A percentile compares a stretch with the other conserved stretches of the same genome.
phyloP scores from a whole-genome alignment of 2,113 vertebrate genomes.

The Thalassoma bifasciatum region DNA sequence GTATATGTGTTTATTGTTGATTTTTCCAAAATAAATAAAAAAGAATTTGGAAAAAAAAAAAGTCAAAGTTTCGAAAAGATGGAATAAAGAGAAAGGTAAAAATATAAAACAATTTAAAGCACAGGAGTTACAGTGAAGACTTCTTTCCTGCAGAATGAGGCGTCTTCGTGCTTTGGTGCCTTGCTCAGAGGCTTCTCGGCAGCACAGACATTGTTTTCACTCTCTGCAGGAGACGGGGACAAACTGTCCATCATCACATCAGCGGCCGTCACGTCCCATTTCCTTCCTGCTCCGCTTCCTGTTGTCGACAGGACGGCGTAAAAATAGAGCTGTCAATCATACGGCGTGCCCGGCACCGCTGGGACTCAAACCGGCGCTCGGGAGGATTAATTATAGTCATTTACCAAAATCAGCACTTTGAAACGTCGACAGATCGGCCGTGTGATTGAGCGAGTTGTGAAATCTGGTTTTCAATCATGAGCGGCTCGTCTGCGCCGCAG shows the following conservation, averaged over 20 bases:
- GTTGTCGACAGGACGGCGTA: conserved; percentile 26
- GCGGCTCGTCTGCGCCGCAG: background rate
- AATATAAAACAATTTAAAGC: too few relatives aligned
- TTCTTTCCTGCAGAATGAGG: background rate
- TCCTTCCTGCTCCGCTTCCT: conserved; percentile 35
- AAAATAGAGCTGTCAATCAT: conserved; percentile 62
- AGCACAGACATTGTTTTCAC: background rate
- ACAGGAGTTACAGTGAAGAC: too few relatives aligned
- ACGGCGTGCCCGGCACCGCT: background rate
- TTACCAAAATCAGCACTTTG: conserved; percentile 41
- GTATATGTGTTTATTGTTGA: too few relatives aligned
- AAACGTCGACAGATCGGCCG: conserved; percentile 7
- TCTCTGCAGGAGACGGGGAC: conserved; percentile 1
- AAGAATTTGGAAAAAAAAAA: too few relatives aligned
- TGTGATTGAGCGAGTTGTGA: background rate
- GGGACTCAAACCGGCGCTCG: conserved; percentile 36
- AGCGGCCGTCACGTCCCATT: conserved; percentile 45
- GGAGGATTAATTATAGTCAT: conserved; percentile 57
- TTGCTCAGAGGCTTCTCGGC: conserved; percentile 14
- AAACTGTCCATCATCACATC: conserved; percentile 38
- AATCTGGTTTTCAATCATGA: background rate
- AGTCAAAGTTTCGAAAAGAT: too few relatives aligned
- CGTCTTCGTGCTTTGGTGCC: background rate
- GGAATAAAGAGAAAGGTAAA: too few relatives aligned
- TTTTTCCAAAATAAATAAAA: too few relatives aligned